phyloP scores from a whole-genome alignment of 23 tunicate species.

The Ascidia mentula region DNA sequence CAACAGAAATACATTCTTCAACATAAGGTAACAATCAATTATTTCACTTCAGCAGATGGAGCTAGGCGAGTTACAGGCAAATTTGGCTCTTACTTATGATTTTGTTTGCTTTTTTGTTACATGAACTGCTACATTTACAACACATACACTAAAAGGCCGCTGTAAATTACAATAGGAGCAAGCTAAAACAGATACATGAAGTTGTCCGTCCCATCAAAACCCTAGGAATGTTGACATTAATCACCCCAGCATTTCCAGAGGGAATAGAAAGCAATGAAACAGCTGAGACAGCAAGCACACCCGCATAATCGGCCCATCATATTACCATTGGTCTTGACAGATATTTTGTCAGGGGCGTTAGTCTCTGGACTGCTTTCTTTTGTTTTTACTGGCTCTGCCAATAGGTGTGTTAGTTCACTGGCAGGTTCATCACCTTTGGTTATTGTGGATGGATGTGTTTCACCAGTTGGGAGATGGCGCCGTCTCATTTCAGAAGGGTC shows the following conservation, averaged over 20 bases:
- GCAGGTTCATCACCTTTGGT: not conserved
- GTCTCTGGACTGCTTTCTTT: not conserved
- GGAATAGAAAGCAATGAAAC: not conserved
- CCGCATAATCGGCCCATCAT: not conserved
- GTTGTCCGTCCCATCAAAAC: not conserved
- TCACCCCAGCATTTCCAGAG: conserved; percentile 18
- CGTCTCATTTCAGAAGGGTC: not conserved
- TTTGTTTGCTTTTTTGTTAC: too few relatives aligned
- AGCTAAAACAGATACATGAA: too few relatives aligned
- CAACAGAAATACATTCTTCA: too few relatives aligned
- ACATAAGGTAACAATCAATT: too few relatives aligned
- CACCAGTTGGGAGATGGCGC: not conserved
- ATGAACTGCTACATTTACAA: too few relatives aligned
- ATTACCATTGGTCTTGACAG: not conserved
- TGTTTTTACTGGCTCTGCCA: not conserved
- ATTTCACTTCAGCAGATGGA: too few relatives aligned
- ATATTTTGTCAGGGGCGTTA: not conserved
- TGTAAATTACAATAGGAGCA: too few relatives aligned
- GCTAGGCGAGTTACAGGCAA: too few relatives aligned
- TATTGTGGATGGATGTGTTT: not conserved
- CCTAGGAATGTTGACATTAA: not conserved
- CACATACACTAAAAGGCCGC: too few relatives aligned
- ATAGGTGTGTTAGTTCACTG: not conserved
- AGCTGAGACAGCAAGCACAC: conserved; percentile 10
- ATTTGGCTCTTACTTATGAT: too few relatives aligned